These are phyloP conservation scores for Stigmatopora nigra DNA, from an alignment of 2,113 vertebrate species.

Conservation along the genomic window DNA sequence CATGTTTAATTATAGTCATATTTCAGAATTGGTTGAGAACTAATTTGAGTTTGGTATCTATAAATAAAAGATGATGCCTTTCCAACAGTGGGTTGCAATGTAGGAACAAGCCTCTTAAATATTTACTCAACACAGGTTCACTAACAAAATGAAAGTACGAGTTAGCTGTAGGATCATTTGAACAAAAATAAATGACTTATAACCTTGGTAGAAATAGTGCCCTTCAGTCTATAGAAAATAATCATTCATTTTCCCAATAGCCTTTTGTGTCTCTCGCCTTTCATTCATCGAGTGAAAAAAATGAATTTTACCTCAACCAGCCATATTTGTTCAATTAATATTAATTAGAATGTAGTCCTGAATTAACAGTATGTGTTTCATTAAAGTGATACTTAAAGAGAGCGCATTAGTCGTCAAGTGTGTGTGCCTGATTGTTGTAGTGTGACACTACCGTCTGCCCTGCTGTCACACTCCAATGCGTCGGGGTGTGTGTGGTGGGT, in stretches of 20 bases:
- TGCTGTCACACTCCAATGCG: constrained; percentile 41
- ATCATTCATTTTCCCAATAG: neutral
- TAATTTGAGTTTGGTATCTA: constrained; percentile 69
- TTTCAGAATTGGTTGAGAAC: constrained; percentile 65
- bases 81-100: constrained; percentile 62
- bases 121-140: constrained; percentile 60
- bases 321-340: neutral
- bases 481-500: constrained; percentile 32
- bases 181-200: neutral
- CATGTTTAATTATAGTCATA: constrained; percentile 68
- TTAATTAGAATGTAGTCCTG: neutral
- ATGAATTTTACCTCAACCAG: neutral
- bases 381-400: constrained; percentile 13
- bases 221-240: neutral
- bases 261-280: neutral
- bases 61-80: constrained; percentile 72
- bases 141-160: constrained; percentile 28
- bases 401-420: constrained; percentile 39
- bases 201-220: neutral
- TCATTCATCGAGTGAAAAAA: neutral
- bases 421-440: constrained; percentile 47
- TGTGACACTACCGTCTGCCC: constrained; percentile 45
- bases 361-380: neutral
- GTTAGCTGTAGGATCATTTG: neutral
- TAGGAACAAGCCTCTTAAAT: constrained; percentile 66